Evolutionary conservation across 2,797 vertebrate species (phyloP), one percentile per base, ranked within the genome.

Genomic region (Octomys mimax): DNA sequence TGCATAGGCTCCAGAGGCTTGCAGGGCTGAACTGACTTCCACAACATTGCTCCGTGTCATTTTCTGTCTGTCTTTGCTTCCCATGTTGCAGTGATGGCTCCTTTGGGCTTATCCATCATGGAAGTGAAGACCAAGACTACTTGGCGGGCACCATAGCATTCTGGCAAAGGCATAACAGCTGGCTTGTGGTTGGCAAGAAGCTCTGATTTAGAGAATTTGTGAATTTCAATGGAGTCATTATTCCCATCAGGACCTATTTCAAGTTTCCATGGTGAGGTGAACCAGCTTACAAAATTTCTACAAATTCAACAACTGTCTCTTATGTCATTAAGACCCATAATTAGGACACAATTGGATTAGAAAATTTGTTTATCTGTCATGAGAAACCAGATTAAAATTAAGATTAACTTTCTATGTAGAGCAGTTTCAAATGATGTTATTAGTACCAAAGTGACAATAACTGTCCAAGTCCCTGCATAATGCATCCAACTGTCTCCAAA

Each of bases 61-160:
- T 92, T 83, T 87, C 16, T n/a, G 78, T 90, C 71, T 52, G 19
- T 46, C 26, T 24, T 13, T 70, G 39, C 83, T 95, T 96, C 19
- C 46, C 39, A 28, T 39, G 68, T 1, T 62, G 59, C 13, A 84
- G 13, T 75, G n/a, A 57, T 70, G 49, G 14, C 31, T 7, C 80
- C 28, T 62, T 52, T 89, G 77, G 10, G 71, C 21, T 59, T 46
- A 62, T 10, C 61, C 78, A 86, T 75, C 39, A 82, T 68, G 36
- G n/a, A 80, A 92, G 80, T 82, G 62, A 83, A 73, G 18, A 84
- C 31, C 57, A 96, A 94, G 57, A 73, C 18, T 14, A 36, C 57
- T 93, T 92, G 62, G 24, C 70, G 11, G 21, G 36, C 33, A 66
- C 4, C 42, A 11, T 59, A 52, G 39, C 66, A 19, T 88, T 70